Evolutionary conservation across 2,888 invertebrate genomes (phyloP).

Genomic region (Operophtera brumata): DNA sequence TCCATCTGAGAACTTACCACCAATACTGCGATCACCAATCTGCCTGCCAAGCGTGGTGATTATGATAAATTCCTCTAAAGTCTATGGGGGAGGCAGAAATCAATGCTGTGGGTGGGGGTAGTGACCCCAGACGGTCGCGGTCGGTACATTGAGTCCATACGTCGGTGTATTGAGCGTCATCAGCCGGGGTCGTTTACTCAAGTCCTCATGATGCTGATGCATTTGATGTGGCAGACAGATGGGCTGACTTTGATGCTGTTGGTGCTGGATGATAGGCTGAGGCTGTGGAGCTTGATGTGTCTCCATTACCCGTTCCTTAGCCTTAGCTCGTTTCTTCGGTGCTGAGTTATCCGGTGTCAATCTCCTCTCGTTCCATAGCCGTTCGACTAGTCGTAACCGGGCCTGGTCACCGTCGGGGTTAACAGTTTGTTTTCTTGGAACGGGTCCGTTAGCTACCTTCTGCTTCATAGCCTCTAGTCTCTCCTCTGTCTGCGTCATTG

Average conservation of each 20-base stretch:
- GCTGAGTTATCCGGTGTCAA: conserved; percentile 49
- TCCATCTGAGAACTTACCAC: too few relatives aligned
- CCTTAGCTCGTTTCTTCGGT: conserved; percentile 60
- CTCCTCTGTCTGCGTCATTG: conserved; percentile 66
- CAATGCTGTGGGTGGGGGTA: conserved; percentile 54
- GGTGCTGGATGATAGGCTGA: conserved; percentile 23
- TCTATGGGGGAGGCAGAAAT: too few relatives aligned
- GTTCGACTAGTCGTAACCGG: conserved; percentile 51
- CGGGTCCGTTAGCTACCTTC: conserved; percentile 66
- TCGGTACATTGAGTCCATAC: conserved; percentile 56
- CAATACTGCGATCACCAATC: too few relatives aligned
- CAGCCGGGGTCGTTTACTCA: conserved; percentile 60
- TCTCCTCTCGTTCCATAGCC: conserved; percentile 63
- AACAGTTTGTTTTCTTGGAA: conserved; percentile 59
- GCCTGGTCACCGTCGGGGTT: conserved; percentile 52
- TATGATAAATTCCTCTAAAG: too few relatives aligned
- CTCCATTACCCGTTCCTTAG: conserved; percentile 56
- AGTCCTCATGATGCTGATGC: conserved; percentile 53
- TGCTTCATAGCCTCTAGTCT: conserved; percentile 70
- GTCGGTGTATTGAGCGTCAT: conserved; percentile 56
- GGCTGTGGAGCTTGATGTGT: conserved; percentile 32
- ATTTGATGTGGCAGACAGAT: conserved; percentile 25
- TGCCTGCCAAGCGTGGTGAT: too few relatives aligned
- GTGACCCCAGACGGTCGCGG: conserved; percentile 65
- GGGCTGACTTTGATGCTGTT: conserved; percentile 23